Evolutionary conservation across 92 coral and sea anemone species (phyloP), one percentile per base, ranked within the genome.

Genomic region (Epizoanthus stellaris): DNA sequence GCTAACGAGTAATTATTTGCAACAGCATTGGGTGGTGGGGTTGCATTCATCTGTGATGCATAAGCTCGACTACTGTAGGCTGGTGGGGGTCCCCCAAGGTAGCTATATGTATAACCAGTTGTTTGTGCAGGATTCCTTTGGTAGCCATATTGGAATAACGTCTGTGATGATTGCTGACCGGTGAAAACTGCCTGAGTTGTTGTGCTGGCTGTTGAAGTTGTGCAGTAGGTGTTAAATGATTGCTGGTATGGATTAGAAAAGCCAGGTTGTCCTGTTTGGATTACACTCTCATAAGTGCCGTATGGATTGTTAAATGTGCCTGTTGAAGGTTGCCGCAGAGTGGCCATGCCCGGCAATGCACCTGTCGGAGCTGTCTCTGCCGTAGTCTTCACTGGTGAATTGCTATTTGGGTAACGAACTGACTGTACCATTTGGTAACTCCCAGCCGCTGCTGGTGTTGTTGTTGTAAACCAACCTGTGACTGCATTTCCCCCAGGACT

Each of bases 11-110:
- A 94, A 39, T 82, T 86, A 80, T 95, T 92, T 69, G 98, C 94
- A 8, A 92, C 98, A 23, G 98, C 94, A 84, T 94, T 94, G 21
- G 98, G 98, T 45, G 98, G 95, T 13, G 98, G 93, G 0, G 98
- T 90, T 74, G 77, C 93, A 76, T 94, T 94, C 89, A 94, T 92
- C 76, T 92, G 98, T 8, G 93, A 82, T 15, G 90, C 93, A 76
- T 94, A 94, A 38, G 92, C 94, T 11, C 93, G 90, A 39, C 94
- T 90, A 6, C 95, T 82, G 77, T 94, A 90, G 38, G 98, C 99
- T 73, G 97, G 94, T 5, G 98, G 95, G 1, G 94, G 95, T 15
- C 95, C 81, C 80, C 93, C 93, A n/a, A 94, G 95, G 53, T 93
- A 88, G 73, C 92, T 88, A 56, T 94, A 97, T 6, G 98, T 88